phyloP scores from a whole-genome alignment of 2,113 vertebrate species.

The Mormyrus lacerda region DNA sequence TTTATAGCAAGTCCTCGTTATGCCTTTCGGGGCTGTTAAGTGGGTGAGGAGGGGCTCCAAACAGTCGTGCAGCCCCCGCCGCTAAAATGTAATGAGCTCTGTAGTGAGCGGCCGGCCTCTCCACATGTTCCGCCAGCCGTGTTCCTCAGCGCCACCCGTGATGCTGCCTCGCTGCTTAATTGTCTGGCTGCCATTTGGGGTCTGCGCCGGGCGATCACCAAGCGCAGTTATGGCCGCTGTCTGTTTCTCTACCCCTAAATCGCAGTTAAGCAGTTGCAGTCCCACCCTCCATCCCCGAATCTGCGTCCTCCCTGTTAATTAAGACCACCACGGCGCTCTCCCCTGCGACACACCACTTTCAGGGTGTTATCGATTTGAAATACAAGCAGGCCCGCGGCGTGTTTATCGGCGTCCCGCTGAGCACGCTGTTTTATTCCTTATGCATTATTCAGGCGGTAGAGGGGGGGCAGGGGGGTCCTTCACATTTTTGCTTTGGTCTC shows the following conservation, averaged over 20 bases:
- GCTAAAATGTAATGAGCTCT: background rate
- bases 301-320: slow-evolving; percentile 30
- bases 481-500: slow-evolving; percentile 29
- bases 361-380: slow-evolving; percentile 45
- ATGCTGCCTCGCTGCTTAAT: background rate
- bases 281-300: background rate
- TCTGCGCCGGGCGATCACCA: background rate
- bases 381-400: slow-evolving; percentile 26
- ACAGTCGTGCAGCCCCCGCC: slow-evolving; percentile 26
- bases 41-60: slow-evolving; percentile 38
- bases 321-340: slow-evolving; percentile 29
- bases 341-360: slow-evolving; percentile 29
- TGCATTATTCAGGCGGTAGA: slow-evolving; percentile 48
- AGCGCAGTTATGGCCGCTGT: background rate
- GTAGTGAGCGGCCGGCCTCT: background rate
- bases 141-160: background rate
- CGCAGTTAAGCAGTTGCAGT: background rate
- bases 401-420: slow-evolving; percentile 30
- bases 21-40: slow-evolving; percentile 43
- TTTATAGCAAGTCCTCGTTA: slow-evolving; percentile 41
- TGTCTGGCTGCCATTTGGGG: background rate
- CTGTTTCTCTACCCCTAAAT: slow-evolving; percentile 8
- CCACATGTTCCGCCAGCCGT: background rate
- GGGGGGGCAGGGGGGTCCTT: background rate
- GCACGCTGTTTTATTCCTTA: slow-evolving; percentile 36